A percentile compares a stretch with the other conserved stretches of the same genome.
phyloP scores from a whole-genome alignment of 2,797 vertebrate species.

The Morus bassanus region DNA sequence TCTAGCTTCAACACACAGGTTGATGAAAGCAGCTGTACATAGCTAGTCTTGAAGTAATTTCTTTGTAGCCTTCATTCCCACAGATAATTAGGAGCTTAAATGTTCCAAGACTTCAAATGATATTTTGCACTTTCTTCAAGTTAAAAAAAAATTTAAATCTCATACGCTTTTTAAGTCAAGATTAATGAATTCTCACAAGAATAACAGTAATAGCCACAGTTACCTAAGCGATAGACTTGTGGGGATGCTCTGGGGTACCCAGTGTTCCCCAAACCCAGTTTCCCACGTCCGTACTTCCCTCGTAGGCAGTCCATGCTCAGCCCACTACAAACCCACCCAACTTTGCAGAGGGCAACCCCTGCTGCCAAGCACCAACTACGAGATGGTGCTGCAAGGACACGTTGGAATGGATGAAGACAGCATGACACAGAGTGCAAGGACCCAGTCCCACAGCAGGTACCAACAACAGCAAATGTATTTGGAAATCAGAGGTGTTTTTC shows the following conservation, averaged over 20 bases:
- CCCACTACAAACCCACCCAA: background rate
- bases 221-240: background rate
- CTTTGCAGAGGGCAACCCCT: too few relatives aligned
- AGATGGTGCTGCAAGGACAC: rapidly evolving
- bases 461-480: rapidly evolving
- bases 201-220: background rate
- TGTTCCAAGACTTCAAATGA: background rate
- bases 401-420: background rate
- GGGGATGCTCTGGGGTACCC: background rate
- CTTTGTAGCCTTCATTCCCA: background rate
- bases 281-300: background rate
- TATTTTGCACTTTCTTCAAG: background rate
- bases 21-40: background rate
- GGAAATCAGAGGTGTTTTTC: background rate
- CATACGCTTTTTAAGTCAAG: background rate
- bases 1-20: background rate
- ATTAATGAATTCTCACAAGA: background rate
- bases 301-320: rapidly evolving
- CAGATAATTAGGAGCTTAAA: background rate
- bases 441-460: background rate
- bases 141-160: background rate
- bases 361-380: background rate
- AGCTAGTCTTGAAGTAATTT: background rate
- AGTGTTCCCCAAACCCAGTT: background rate
- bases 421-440: background rate